These are phyloP conservation scores for Pachypanchax playfairii DNA, from an alignment of 2,113 vertebrate species.

Conservation along the genomic window DNA sequence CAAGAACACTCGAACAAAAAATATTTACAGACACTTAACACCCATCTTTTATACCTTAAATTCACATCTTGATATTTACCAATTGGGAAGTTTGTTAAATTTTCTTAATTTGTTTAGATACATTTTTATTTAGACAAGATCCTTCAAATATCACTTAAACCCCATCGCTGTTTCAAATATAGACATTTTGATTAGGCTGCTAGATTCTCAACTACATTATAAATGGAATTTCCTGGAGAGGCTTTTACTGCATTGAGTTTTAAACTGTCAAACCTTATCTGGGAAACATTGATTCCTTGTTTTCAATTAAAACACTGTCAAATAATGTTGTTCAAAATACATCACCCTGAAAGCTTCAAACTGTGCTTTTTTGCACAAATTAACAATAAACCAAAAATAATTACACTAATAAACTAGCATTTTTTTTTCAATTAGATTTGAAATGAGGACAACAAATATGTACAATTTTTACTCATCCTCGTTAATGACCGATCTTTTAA, in stretches of 20 bases:
- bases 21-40: too few species aligned
- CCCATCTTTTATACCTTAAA: too few species aligned
- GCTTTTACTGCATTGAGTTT: slow-evolving; percentile 40
- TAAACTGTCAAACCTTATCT: slow-evolving; percentile 51
- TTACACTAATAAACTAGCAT: neutral
- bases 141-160: too few species aligned
- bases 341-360: slow-evolving; percentile 50
- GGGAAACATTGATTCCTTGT: slow-evolving; percentile 61
- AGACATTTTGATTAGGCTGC: slow-evolving; percentile 7
- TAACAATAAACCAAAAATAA: slow-evolving; percentile 13
- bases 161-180: neutral
- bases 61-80: neutral
- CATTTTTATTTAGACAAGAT: too few species aligned
- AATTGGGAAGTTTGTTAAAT: neutral
- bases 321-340: slow-evolving; percentile 47
- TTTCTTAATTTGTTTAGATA: too few species aligned
- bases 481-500: too few species aligned
- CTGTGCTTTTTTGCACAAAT: slow-evolving; percentile 12
- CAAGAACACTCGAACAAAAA: neutral
- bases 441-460: too few species aligned
- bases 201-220: neutral
- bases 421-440: neutral
- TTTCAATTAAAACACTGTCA: slow-evolving; percentile 68
- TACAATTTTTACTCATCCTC: too few species aligned
- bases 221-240: slow-evolving; percentile 20